Base-by-base conservation (phyloP, 2,888 invertebrate species). In the Drosophila barbarae region DNA sequence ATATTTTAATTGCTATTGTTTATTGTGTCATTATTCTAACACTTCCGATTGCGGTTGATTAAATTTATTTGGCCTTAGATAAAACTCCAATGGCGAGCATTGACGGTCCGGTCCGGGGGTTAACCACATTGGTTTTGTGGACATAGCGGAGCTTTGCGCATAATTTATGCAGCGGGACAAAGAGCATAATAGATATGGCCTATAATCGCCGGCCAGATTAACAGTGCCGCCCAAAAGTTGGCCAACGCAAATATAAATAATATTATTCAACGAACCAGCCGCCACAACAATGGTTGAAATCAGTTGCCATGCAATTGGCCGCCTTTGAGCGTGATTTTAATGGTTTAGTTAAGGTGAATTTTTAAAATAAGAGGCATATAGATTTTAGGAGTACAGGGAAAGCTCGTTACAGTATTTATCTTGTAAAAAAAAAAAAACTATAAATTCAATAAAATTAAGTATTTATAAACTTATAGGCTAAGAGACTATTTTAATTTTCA, bases 1-100 rank as follows among this genome's bases (percentile, higher is more conserved):
- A 81, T 83, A 82, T 84, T 84, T 82, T 82, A 82, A 84, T 84
- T 82, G 84, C 82, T 73, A 77, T 82, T 82, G 82, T 81, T 84
- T 84, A 81, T 82, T 84, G 77, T 81, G 82, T 84, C 77, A 84
- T 84, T 84, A 81, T 84, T 84, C 75, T 73, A 84, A 81, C 78
- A 84, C 78, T 84, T 82, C 84, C 84, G 84, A 76, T 83, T 83
- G 82, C 70, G 82, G 82, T 84, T 83, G 82, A 84, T 79, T 84
- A 82, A 81, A 83, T 83, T 83, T 79, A 82, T 82, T 84, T 72
- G 67, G 69, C 47, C 71, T 82, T 79, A 82, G 83, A 79, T 82
- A 79, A 75, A 67, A 79, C 73, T 77, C 71, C 69, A 47, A 68
- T 66, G 54, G 39, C 26, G 59, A 13, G 42, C n/a, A 6, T 10